Percentiles rank a stretch among this genome's conserved stretches.
Conservation (phyloP, 2,888 invertebrate species). For the Tachina grossa region DNA sequence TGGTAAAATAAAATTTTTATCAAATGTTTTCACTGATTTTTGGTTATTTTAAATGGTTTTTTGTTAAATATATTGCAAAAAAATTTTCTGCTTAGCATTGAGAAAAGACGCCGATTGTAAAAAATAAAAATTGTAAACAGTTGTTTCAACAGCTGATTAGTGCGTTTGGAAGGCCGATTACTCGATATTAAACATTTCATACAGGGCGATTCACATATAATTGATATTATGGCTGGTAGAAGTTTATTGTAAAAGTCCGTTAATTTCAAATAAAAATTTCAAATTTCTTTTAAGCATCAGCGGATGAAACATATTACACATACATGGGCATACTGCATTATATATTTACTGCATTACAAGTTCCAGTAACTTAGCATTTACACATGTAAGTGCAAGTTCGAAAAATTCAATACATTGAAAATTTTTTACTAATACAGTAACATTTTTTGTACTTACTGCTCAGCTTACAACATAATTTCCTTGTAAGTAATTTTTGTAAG, state of each 20-base stretch:
- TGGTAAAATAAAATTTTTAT: neutral
- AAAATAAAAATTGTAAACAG: constrained; percentile 54
- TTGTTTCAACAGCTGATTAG: constrained; percentile 54
- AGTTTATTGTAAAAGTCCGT: neutral
- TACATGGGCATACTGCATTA: too few species aligned
- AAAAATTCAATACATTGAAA: too few species aligned
- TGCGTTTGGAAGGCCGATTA: neutral
- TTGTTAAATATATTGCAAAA: neutral
- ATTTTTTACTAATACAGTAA: too few species aligned
- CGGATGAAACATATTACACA: too few species aligned
- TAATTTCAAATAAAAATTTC: neutral
- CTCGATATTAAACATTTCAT: neutral
- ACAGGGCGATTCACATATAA: constrained; percentile 23
- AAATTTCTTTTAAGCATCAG: too few species aligned
- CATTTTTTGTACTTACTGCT: too few species aligned
- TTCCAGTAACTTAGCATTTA: too few species aligned
- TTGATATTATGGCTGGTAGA: neutral
- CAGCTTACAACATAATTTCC: too few species aligned
- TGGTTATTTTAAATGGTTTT: constrained; percentile 2
- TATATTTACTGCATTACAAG: too few species aligned
- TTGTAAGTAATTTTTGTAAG: too few species aligned
- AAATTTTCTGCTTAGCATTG: neutral
- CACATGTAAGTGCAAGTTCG: too few species aligned
- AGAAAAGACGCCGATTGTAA: constrained; percentile 59
- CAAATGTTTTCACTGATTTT: neutral